Evolutionary conservation across 2,113 vertebrate species (phyloP), one percentile per base, ranked within the genome.

Genomic region (Octodon degus): DNA sequence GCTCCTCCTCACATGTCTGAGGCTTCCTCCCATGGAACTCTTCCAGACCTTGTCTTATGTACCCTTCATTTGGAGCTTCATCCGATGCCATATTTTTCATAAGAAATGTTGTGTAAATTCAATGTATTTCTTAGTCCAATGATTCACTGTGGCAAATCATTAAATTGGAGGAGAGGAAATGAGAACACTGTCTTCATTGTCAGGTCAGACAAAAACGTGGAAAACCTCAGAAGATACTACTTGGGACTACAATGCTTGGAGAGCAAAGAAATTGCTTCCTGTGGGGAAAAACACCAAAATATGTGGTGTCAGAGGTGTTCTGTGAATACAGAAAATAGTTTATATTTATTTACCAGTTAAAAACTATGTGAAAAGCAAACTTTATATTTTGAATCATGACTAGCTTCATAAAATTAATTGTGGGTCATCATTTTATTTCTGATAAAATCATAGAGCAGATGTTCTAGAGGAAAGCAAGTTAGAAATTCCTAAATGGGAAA

Each of bases 401-500:
- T 68, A 30, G 0, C 80, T 92, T 84, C 50, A 80, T 37, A 25
- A 40, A 89, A 86, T 53, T 25, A 43, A 25, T 40, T 34, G 1
- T 85, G 89, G 93, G 95, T 95, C 90, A 91, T 91, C 89, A 62
- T 25, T 97, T 94, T 97, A 93, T 70, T 91, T 74, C 90, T 93
- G 68, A 81, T 53, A 90, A 97, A 97, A 70, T 93, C 96, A 97
- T 86, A 90, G 89, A 84, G 10, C 12, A 80, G 86, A 53, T 76
- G 94, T 81, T 70, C 40, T 72, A 82, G 55, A 16, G 53, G 77
- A 90, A 96, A 95, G 95, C 89, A 93, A 91, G 96, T 0, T 3
- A 43, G 86, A 97, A 97, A 97, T 97, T 93, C 91, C 53, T 65
- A 88, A 27, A 72, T 70, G 65, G 81, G 87, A 90, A 96, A 96